Evolutionary conservation across 2,797 vertebrate species (phyloP).

Genomic region (Chromobotia macracanthus): DNA sequence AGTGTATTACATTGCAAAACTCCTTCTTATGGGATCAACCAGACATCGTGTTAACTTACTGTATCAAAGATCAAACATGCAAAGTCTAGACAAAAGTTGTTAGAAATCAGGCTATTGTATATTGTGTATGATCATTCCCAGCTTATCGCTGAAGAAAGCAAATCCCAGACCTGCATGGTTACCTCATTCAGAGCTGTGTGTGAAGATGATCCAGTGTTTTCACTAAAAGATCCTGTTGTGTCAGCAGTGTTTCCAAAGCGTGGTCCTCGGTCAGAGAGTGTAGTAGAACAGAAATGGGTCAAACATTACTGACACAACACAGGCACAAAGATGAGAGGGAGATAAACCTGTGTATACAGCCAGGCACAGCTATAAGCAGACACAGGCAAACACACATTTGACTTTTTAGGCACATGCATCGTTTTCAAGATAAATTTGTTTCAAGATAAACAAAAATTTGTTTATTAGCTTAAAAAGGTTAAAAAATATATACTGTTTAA

Average conservation of each 20-base stretch:
- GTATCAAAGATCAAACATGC: constrained; percentile 30
- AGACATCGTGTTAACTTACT: constrained; percentile 8
- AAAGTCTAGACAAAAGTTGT: background rate
- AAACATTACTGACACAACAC: constrained; percentile 38
- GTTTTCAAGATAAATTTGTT: too few relatives aligned
- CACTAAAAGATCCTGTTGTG: constrained; percentile 44
- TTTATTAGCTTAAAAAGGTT: too few relatives aligned
- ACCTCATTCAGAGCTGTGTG: constrained; percentile 37
- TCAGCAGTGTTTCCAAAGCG: constrained; percentile 43
- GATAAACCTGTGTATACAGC: constrained; percentile 12
- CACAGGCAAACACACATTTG: background rate
- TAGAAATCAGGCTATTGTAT: constrained; percentile 15
- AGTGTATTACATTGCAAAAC: constrained; percentile 19
- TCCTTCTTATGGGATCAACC: constrained; percentile 15
- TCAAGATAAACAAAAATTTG: too few relatives aligned
- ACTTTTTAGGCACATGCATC: too few relatives aligned
- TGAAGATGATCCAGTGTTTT: constrained; percentile 40
- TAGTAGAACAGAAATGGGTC: constrained; percentile 22
- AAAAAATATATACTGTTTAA: too few relatives aligned
- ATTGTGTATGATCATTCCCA: background rate
- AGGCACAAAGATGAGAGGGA: constrained; percentile 9
- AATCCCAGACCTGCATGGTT: constrained; percentile 13
- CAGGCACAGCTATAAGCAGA: constrained; percentile 1
- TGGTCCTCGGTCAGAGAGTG: constrained; percentile 4
- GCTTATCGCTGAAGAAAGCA: constrained; percentile 7